Base-by-base conservation (phyloP, 2,113 vertebrate species). In the Xenopus laevis region DNA sequence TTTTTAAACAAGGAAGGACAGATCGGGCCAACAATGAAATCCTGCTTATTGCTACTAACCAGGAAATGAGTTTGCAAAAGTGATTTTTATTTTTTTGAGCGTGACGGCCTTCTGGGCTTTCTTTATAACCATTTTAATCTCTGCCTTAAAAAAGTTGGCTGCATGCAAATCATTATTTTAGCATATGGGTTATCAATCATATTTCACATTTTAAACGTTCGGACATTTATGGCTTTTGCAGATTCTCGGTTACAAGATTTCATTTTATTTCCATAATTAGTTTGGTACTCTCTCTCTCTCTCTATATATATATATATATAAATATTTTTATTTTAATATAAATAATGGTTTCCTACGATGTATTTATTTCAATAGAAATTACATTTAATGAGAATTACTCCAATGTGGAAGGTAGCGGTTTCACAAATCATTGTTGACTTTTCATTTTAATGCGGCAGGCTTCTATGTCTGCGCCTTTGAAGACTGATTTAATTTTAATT, bases 161-260 rank as follows among this genome's bases (percentile, higher is more conserved):
- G 13, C 74, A 68, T 44, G 23, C 65, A 23, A 60, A 60, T 23
- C 23, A 27, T 18, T 68, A 57, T 70, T 53, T 52, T 27, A 47
- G 16, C 74, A 77, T 77, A 77, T 77, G 74, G 74, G 66, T 77
- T 77, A 77, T 77, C 74, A 77, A 70, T 77, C 74, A 77, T 70
- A 77, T 64, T 77, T 77, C 74, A 77, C 74, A 45, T 77, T 77
- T 70, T 77, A 70, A 70, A 68, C 55, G 21, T 40, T 20, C 55
- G 33, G 74, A 77, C 74, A 64, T 77, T 77, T 77, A 77, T 77
- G 70, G 74, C 66, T 27, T 55, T 70, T 77, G 10, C 74, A 53
- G 47, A 55, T 64, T 64, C 71, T 72, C 71, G 10, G 67, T 77
- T 68, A 64, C 74, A 62, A 77, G 67, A 70, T 77, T 68, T 77